phyloP scores from a whole-genome alignment of 2,888 invertebrate genomes.

The Physocephala rufipes region DNA sequence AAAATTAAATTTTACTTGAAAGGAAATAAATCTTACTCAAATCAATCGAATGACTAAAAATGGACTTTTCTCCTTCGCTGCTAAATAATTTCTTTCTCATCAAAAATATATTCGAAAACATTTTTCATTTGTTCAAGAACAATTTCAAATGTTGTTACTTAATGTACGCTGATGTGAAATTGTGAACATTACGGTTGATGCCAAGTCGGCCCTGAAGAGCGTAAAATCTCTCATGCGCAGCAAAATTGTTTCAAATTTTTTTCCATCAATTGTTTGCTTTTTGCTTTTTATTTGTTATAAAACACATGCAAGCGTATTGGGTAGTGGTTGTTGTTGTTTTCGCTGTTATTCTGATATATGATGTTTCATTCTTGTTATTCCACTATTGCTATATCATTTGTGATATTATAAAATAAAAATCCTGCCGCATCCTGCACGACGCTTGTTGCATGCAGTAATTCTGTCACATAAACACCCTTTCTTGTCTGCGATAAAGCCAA shows the following conservation, averaged over 20 bases:
- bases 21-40: too few relatives aligned
- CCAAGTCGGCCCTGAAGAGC: not conserved
- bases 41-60: too few relatives aligned
- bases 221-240: not conserved
- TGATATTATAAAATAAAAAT: not conserved
- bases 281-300: not conserved
- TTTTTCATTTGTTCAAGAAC: not conserved
- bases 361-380: slow-evolving; percentile 4
- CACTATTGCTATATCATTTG: not conserved
- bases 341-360: not conserved
- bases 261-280: not conserved
- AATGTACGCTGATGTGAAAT: not conserved
- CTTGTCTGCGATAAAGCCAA: too few relatives aligned
- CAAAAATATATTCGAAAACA: not conserved
- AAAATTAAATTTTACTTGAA: too few relatives aligned
- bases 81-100: not conserved
- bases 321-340: not conserved
- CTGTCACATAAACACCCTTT: too few relatives aligned
- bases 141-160: slow-evolving; percentile 5
- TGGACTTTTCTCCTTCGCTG: too few relatives aligned
- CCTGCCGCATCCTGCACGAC: slow-evolving; percentile 3
- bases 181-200: not conserved
- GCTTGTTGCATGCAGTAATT: slow-evolving; percentile 8
- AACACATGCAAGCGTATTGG: not conserved
- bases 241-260: not conserved